Conservation (phyloP, 2,797 vertebrate genomes). For the Anguilla obscura region DNA sequence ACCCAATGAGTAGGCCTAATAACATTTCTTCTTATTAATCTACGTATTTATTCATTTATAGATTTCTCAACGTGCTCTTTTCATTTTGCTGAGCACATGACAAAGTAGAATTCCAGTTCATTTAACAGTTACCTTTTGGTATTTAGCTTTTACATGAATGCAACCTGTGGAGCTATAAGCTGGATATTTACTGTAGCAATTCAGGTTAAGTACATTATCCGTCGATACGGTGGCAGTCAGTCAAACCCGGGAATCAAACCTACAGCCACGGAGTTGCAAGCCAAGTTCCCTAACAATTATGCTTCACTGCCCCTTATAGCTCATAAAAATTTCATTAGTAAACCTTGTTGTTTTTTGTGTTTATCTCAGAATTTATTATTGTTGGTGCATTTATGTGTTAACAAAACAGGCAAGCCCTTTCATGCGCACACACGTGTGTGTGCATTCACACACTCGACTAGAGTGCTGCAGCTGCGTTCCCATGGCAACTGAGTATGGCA, state of each 20-base stretch:
- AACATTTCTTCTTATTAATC: too few relatives aligned
- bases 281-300: background rate
- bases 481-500: conserved; percentile 67
- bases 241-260: background rate
- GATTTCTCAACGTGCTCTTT: too few relatives aligned
- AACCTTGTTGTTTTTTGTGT: background rate
- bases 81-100: too few relatives aligned
- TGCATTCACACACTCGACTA: background rate
- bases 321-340: background rate
- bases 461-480: conserved; percentile 37
- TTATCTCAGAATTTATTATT: background rate
- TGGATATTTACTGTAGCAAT: too few relatives aligned
- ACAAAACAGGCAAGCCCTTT: conserved; percentile 17
- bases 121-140: too few relatives aligned
- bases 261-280: background rate
- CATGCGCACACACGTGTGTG: background rate
- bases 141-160: too few relatives aligned
- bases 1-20: too few relatives aligned
- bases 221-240: background rate
- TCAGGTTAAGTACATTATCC: background rate
- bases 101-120: too few relatives aligned
- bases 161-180: too few relatives aligned
- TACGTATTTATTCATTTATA: too few relatives aligned
- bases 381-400: conserved; percentile 2
- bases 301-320: background rate